Evolutionary conservation across 2,797 vertebrate genomes (phyloP), one percentile per base, ranked within the genome.

Genomic region (Schizopygopsis pylzovi): DNA sequence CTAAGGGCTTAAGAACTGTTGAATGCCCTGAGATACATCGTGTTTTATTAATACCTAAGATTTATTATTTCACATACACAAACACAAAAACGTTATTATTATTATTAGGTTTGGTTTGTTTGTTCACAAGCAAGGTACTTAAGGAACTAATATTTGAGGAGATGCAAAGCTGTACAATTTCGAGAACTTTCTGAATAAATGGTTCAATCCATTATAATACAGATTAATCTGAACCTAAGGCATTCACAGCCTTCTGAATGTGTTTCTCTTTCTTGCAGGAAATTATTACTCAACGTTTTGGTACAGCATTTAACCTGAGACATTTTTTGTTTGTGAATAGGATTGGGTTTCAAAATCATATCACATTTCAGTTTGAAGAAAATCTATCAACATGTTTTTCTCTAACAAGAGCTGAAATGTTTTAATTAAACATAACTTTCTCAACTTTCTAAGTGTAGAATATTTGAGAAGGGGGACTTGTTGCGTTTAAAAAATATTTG

Each of bases 371-470:
- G 81, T 87, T 87, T 87, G 72, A 76, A 84, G 61, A 75, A 87
- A 85, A 80, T 82, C 12, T 43, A 67, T 89, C 45, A 47, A 87
- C 89, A 79, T 85, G 79, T 88, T 79, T 73, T 90, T 76, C 59
- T 88, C 90, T 87, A 92, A 91, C 93, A 91, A 88, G 86, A 92
- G 84, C 90, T 91, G 86, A 85, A 85, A 78, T 70, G 72, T 90
- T 89, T 92, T 92, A 90, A 88, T 92, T 89, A 91, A 28, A 28
- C 28, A 28, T 28, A 28, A 28, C 28, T 28, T 28, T 28, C 91
- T 93, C 92, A 92, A 93, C 91, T 89, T 85, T 91, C 93, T 89
- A 91, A 92, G 79, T 94, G 92, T 94, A 93, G 93, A 90, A 93
- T 90, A 89, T 93, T 87, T 94, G 91, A 85, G 89, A 81, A 85